These are phyloP conservation scores for Platycnemis pennipes DNA, from an alignment of 2,888 invertebrate genomes.

Conservation along the genomic window DNA sequence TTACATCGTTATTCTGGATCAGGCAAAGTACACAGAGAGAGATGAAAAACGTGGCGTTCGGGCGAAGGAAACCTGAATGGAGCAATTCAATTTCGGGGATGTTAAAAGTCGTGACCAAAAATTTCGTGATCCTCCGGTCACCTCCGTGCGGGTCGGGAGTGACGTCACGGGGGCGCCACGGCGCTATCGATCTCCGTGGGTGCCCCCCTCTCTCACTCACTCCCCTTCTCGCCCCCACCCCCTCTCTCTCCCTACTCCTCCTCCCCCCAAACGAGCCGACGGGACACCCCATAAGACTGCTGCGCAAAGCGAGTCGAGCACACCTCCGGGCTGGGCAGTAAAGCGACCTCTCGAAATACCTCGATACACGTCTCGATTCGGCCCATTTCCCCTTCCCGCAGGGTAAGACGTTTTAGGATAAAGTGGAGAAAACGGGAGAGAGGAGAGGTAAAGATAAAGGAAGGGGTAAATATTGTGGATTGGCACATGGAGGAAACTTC, in stretches of 20 bases:
- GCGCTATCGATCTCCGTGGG: neutral
- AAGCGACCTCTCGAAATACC: too few relatives aligned
- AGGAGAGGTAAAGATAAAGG: too few relatives aligned
- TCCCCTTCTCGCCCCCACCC: neutral
- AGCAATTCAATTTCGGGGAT: neutral
- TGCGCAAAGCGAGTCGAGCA: neutral
- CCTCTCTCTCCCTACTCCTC: neutral
- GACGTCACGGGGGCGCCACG: neutral
- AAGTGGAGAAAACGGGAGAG: too few relatives aligned
- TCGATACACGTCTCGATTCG: too few relatives aligned
- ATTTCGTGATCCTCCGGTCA: neutral
- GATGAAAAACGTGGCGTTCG: too few relatives aligned
- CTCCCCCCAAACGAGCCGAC: neutral
- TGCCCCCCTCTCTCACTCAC: neutral
- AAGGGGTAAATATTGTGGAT: too few relatives aligned
- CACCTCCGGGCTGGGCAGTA: too few relatives aligned
- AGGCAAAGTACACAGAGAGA: too few relatives aligned
- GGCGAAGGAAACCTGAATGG: neutral
- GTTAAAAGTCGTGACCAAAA: neutral
- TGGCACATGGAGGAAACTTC: too few relatives aligned
- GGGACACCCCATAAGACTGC: neutral
- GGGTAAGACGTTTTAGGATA: too few relatives aligned
- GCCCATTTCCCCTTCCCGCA: too few relatives aligned
- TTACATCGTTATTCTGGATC: neutral
- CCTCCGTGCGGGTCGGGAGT: neutral